Percentiles rank a stretch among this genome's conserved stretches.
Conservation (phyloP, 2,888 invertebrate genomes). For the Ophion costatus region DNA sequence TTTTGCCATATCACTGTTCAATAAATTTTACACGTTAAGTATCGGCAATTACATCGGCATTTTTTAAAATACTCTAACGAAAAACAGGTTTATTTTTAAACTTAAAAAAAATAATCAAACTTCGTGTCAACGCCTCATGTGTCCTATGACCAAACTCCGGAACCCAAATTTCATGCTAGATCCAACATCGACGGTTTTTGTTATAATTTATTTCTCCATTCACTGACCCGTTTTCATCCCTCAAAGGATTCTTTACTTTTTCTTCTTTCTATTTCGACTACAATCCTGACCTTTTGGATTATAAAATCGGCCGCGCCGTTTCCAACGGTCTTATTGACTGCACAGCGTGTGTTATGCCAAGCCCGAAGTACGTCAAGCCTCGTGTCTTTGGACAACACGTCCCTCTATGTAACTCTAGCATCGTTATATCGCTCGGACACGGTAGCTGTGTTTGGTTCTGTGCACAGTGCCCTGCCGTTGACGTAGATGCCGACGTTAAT, state of each 20-base stretch:
- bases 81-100: too few relatives aligned
- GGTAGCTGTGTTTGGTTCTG: conserved; percentile 57
- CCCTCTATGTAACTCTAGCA: conserved; percentile 9
- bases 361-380: not conserved
- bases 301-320: not conserved
- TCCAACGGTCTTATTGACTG: conserved; percentile 8
- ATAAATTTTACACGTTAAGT: not conserved
- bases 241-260: not conserved
- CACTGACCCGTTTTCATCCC: conserved; percentile 4
- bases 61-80: too few relatives aligned
- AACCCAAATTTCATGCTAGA: too few relatives aligned
- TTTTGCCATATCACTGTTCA: too few relatives aligned
- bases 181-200: not conserved
- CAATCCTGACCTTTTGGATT: not conserved
- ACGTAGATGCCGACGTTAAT: conserved; percentile 63
- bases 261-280: not conserved
- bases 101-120: not conserved
- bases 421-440: conserved; percentile 58
- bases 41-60: too few relatives aligned
- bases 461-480: conserved; percentile 60
- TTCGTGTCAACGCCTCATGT: too few relatives aligned
- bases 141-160: too few relatives aligned
- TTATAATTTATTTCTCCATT: conserved; percentile 6
- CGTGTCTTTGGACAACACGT: conserved; percentile 28
- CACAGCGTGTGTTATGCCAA: conserved; percentile 3